These are phyloP conservation scores for Chymomyza procnemis DNA, from an alignment of 2,888 invertebrate species.

Conservation along the genomic window DNA sequence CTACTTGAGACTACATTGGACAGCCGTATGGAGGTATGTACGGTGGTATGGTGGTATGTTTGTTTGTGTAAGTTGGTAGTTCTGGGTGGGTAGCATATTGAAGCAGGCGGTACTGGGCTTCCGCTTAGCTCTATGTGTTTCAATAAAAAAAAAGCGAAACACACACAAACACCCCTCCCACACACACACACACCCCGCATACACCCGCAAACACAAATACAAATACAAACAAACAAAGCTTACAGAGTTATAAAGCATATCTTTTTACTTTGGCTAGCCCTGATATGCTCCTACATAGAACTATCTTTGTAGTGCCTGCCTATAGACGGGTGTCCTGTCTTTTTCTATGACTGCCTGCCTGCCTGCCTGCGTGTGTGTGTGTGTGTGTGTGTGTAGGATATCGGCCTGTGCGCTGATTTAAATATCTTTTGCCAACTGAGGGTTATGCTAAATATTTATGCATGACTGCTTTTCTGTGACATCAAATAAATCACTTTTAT, in stretches of 20 bases:
- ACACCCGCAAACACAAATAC: background rate
- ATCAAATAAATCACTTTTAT: constrained; percentile 72
- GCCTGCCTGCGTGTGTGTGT: constrained; percentile 3
- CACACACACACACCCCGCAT: too few relatives aligned
- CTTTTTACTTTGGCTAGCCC: constrained; percentile 52
- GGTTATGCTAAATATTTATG: constrained; percentile 73
- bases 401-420: constrained; percentile 46
- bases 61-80: background rate
- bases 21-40: background rate
- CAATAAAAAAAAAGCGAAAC: background rate
- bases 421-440: constrained; percentile 56
- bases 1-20: constrained; percentile 21
- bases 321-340: constrained; percentile 6
- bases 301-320: constrained; percentile 46
- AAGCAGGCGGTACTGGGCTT: constrained; percentile 52
- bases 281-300: constrained; percentile 17
- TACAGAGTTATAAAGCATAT: constrained; percentile 65
- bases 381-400: constrained; percentile 13
- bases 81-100: constrained; percentile 51
- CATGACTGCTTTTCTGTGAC: constrained; percentile 72
- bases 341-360: too few relatives aligned
- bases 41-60: background rate
- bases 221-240: background rate
- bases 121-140: background rate
- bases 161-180: too few relatives aligned